Evolutionary conservation across 2,113 vertebrate species (phyloP), one percentile per base, ranked within the genome.

Genomic region (Salvator merianae): DNA sequence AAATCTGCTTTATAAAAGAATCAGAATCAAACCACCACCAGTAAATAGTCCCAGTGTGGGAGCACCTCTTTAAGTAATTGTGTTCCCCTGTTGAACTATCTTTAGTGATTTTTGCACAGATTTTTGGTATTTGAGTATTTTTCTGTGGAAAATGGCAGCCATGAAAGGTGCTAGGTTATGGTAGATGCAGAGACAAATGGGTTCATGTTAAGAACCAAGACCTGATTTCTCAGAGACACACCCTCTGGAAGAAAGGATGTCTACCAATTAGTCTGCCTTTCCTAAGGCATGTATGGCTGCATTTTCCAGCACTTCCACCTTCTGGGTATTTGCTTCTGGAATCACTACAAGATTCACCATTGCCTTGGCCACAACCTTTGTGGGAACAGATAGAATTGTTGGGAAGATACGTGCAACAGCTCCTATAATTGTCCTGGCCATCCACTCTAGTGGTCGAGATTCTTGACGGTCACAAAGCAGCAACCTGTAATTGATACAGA

Each of bases 221-320:
- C 53, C 9, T 59, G 55, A 59, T 59, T 20, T 4, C 53, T 43
- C 63, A 4, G 47, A 24, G 9, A n/a, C 9, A 32, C 3, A n/a
- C 4, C 38, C 50, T 65, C 38, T 3, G 2, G 13, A 22, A 24
- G 30, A 50, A 47, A 59, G 55, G 55, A 59, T 20, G 20, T 20
- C 65, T 22, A 9, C 55, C 14, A 30, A 32, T 26, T 81, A 76
- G 36, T 65, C 71, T 4, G 63, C 81, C 73, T 93, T 93, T 3
- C 93, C 94, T 43, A 97, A 90, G n/a, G 68, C 73, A 66, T 85
- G 77, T 7, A 97, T 96, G 71, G 79, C 95, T 80, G 95, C 94
- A 89, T 97, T 97, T 87, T 97, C 96, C 47, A 97, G 93, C 84
- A 97, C 94, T 85, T 97, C 96, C 0, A 83, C 92, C 81, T 94